A percentile compares a stretch with the other conserved stretches of the same genome.
Conservation (phyloP, 2,888 invertebrate species). For the Drosophila peninsularis region DNA sequence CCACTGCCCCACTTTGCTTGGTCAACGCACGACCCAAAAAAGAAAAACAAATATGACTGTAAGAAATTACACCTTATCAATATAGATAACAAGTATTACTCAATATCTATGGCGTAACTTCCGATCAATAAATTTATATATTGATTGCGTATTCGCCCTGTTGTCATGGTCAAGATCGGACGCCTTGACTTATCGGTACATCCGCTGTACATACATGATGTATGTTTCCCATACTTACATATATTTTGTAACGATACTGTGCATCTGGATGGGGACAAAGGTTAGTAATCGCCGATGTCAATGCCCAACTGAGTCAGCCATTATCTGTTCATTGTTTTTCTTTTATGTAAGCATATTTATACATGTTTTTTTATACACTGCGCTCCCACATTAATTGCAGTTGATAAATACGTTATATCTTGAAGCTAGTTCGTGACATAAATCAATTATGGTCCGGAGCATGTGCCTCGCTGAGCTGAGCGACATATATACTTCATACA, state of each 20-base stretch:
- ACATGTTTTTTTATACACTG: constrained; percentile 23
- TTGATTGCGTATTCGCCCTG: constrained; percentile 11
- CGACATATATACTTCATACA: constrained; percentile 14
- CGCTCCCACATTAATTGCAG: constrained; percentile 38
- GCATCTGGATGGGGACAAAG: constrained; percentile 45
- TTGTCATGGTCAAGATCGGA: constrained; percentile 66
- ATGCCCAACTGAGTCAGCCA: constrained; percentile 63
- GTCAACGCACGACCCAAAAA: constrained; percentile 49
- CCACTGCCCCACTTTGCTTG: constrained; percentile 11
- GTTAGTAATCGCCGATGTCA: constrained; percentile 63
- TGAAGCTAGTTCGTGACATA: constrained; percentile 60
- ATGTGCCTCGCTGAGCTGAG: constrained; percentile 33
- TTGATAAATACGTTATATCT: constrained; percentile 54
- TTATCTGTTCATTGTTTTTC: constrained; percentile 63
- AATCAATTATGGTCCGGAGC: constrained; percentile 64
- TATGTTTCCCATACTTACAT: constrained; percentile 8
- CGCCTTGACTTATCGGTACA: constrained; percentile 43
- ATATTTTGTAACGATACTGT: constrained; percentile 28
- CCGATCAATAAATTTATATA: constrained; percentile 12
- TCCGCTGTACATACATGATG: constrained; percentile 36
- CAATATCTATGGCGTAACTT: constrained; percentile 22
- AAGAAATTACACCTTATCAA: constrained; percentile 50
- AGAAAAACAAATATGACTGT: constrained; percentile 23
- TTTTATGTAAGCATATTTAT: constrained; percentile 23
- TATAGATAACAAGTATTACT: background rate